A percentile compares a stretch with the other conserved stretches of the same genome.
These are phyloP conservation scores for Tenrec ecaudatus DNA, from an alignment of 2,113 vertebrate species.

Conservation along the genomic window DNA sequence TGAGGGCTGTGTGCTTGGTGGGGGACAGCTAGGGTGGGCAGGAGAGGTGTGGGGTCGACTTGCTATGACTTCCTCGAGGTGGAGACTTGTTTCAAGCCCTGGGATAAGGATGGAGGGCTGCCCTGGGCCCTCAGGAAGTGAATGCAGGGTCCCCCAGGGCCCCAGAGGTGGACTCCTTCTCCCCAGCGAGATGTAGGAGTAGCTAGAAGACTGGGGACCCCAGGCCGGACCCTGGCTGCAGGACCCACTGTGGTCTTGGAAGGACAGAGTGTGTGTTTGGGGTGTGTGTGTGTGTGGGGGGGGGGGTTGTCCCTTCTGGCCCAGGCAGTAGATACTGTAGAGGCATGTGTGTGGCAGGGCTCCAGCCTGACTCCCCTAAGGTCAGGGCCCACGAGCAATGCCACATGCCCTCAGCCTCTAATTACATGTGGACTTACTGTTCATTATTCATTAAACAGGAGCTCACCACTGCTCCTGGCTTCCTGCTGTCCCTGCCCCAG, in stretches of 20 bases:
- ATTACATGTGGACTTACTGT: constrained; percentile 39
- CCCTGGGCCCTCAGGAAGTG: background rate
- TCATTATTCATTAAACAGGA: constrained; percentile 55
- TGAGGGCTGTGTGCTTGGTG: background rate
- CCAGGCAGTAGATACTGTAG: background rate
- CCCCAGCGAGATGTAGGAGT: no score
- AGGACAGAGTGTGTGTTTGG: background rate
- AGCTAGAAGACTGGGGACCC: background rate
- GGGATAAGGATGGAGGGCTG: background rate
- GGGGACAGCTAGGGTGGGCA: background rate
- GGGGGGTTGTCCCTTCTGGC: background rate
- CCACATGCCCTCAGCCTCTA: background rate
- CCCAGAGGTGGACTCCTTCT: background rate
- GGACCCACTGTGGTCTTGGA: background rate
- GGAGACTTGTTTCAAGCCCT: background rate
- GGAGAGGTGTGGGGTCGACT: background rate
- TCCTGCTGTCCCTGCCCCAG: constrained; percentile 25
- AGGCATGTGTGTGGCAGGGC: background rate
- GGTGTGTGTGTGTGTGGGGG: background rate
- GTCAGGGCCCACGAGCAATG: background rate
- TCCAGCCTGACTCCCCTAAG: background rate
- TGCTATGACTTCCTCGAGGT: background rate
- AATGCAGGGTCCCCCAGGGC: background rate
- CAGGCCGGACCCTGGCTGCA: background rate
- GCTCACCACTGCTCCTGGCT: background rate